phyloP scores from a whole-genome alignment of 2,888 invertebrate genomes.

The Trissonchulus sp. region DNA sequence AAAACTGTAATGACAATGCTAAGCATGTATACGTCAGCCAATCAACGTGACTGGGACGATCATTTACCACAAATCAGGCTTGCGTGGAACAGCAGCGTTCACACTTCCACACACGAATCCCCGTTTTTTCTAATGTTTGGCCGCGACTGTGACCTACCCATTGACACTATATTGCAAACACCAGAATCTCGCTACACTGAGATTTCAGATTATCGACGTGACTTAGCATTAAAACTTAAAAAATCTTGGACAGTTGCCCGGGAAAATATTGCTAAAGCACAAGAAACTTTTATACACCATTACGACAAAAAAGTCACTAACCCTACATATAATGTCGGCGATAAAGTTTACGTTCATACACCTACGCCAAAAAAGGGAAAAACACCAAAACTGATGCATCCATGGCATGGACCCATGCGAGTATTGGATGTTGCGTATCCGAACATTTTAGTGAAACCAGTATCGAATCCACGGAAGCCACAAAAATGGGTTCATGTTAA shows the following conservation, averaged over 20 bases:
- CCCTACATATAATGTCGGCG: neutral
- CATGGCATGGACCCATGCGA: constrained; percentile 6
- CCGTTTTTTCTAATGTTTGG: neutral
- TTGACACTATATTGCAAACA: neutral
- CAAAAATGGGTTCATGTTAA: neutral
- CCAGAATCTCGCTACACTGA: neutral
- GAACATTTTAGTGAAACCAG: neutral
- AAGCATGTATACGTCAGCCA: neutral
- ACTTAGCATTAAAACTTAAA: neutral
- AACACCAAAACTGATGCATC: neutral
- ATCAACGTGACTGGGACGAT: neutral
- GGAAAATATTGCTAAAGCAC: neutral
- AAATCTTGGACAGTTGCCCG: neutral
- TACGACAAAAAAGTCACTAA: neutral
- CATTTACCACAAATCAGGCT: neutral
- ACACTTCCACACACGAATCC: neutral
- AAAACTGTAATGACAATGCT: neutral
- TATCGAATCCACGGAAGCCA: neutral
- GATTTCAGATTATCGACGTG: neutral
- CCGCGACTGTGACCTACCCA: neutral
- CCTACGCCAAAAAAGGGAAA: neutral
- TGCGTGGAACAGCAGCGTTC: neutral
- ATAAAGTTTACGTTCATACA: neutral
- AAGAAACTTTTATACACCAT: neutral
- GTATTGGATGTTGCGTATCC: constrained; percentile 1